Evolutionary conservation across 1,140 invertebrate genomes (phyloP), one percentile per base, ranked within the genome.

Genomic region (Nephila pilipes): DNA sequence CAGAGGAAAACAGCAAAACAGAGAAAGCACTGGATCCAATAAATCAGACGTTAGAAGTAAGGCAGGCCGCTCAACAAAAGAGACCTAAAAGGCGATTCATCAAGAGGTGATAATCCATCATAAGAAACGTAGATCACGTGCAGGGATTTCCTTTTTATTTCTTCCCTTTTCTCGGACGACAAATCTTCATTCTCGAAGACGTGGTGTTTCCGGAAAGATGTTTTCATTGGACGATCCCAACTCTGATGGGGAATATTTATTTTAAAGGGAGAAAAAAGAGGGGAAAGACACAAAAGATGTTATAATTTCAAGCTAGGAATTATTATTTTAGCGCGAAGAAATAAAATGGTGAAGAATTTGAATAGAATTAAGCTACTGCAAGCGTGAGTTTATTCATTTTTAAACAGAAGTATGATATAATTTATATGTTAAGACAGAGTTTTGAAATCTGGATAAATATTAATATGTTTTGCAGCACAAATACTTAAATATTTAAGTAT

Each of bases 81-180:
- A 75, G 69, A 29, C 25, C 69, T 75, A 75, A 75, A 75, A 75
- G 69, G 69, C 69, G 69, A 75, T 75, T 75, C 69, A 75, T 75
- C 69, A 75, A 75, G 12, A 18, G 69, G 18, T 18, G 69, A 75
- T 75, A 75, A 75, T 75, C 69, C 69, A 75, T 75, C 69, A 75
- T 75, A 75, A 75, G 69, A 75, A 75, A 75, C 69, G 32, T 75
- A 29, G 32, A 75, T 75, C 69, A 75, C 69, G 69, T 75, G 69
- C 29, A 46, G 69, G 10, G 69, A 75, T 29, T 75, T 75, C 69
- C 36, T 75, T 75, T 75, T 25, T 69, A n/a, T 32, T 36, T 36
- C 29, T 36, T 1, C 69, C 32, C 10, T 25, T 75, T 29, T 75
- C 14, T 10, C 16, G 32, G 29, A 75, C 69, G 69, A 75, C 69